These are phyloP conservation scores for Neosilurus hyrtlii DNA, from an alignment of 2,797 vertebrate genomes.

Conservation along the genomic window DNA sequence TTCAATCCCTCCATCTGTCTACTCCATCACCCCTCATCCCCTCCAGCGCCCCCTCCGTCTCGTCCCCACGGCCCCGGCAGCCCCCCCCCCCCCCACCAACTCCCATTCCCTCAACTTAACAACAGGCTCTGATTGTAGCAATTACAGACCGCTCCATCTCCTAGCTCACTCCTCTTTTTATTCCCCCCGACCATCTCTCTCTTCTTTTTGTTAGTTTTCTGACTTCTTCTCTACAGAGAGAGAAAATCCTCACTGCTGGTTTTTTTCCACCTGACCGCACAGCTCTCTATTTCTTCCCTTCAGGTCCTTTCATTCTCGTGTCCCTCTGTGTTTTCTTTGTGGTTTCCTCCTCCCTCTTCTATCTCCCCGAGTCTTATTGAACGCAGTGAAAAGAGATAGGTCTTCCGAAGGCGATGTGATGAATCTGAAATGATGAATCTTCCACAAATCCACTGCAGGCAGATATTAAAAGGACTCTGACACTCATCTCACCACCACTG, in stretches of 20 bases:
- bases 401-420: not conserved
- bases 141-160: conserved; percentile 51
- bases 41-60: not conserved
- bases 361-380: conserved; percentile 17
- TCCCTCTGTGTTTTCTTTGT: conserved; percentile 19
- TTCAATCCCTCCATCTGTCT: conserved; percentile 15
- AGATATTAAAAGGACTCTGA: not conserved
- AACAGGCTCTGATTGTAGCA: conserved; percentile 55
- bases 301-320: conserved; percentile 7
- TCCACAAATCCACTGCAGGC: not conserved
- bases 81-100: conserved; percentile 33
- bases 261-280: not conserved
- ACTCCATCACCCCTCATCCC: not conserved
- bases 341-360: conserved; percentile 9
- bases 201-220: conserved; percentile 10
- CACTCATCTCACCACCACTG: not conserved
- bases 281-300: conserved; percentile 16
- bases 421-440: conserved; percentile 16
- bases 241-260: not conserved
- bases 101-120: conserved; percentile 54
- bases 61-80: conserved; percentile 24
- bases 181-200: conserved; percentile 1
- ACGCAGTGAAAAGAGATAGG: conserved; percentile 1
- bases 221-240: not conserved
- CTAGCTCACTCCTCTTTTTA: conserved; percentile 8